Base-by-base conservation (phyloP, 64 coral and sea anemone genomes). In the Montipora efflorescens region DNA sequence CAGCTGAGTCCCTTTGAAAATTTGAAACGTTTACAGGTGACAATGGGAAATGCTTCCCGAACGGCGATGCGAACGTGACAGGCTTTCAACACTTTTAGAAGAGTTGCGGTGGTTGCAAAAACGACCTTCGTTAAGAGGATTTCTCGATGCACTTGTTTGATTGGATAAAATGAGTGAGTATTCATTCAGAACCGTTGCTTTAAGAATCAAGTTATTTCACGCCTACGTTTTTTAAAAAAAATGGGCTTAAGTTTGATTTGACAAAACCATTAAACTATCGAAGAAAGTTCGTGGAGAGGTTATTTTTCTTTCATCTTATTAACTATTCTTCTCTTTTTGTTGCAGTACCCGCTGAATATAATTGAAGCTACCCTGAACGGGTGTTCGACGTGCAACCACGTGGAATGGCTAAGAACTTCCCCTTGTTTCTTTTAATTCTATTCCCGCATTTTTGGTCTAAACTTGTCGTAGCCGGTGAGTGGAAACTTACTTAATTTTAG, bases 401-500 rank as follows among this genome's bases (percentile, higher is more conserved):
- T 86, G 82, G 62, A 86, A 86, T 86, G 82, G 66, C 1, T 45
- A 20, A 46, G 19, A 67, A 43, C 11, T 66, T 14, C 5, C 23
- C 25, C n/a, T 67, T 20, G 18, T 49, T 72, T 71, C 7, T 71
- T 21, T 18, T 51, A 2, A 12, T 20, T 7, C 9, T 22, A 15
- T 48, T 70, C 0, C 16, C 45, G 15, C 20, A 50, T 0, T 71
- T 51, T 72, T 86, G 8, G 16, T 43, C 66, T 0, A 45, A 47
- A 48, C 25, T 7, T 50, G 19, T 11, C 12, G 50, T 86, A 50
- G 82, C 67, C 66, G 67, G 82, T 86, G 68, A 50, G 82, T 86
- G n/a, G 48, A 86, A 86, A 69, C 0, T 71, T 2, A 7, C 4
- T 7, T 15, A 71, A 7, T 71, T 23, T 71, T 71, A 9, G 18